These are phyloP conservation scores for Pteronotus mesoamericanus DNA, from an alignment of 2,797 vertebrate genomes.

Conservation along the genomic window DNA sequence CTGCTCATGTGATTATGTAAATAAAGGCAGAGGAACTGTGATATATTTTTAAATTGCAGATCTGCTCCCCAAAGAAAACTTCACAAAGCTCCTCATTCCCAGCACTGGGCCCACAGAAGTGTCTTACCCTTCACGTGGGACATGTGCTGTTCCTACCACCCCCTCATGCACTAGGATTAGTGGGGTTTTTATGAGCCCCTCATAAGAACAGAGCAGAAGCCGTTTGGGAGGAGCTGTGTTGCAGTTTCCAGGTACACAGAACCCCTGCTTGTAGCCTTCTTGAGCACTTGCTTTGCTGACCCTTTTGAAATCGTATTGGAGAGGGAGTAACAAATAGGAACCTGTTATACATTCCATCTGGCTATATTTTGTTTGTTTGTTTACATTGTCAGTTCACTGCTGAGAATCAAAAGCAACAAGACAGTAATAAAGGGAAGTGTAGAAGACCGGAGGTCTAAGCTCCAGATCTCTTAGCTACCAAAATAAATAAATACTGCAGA, in stretches of 20 bases:
- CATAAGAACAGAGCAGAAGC: background rate
- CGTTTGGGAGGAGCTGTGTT: background rate
- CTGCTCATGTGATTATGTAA: background rate
- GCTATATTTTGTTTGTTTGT: background rate
- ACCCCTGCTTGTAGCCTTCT: background rate
- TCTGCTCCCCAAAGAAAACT: background rate
- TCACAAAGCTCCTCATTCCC: background rate
- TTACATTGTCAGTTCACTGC: background rate
- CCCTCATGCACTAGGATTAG: background rate
- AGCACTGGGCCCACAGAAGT: background rate
- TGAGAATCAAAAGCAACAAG: slow-evolving; percentile 6
- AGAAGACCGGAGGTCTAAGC: background rate
- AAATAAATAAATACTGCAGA: background rate
- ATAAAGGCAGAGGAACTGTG: background rate
- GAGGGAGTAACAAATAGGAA: background rate
- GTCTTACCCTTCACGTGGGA: background rate
- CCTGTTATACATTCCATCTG: background rate
- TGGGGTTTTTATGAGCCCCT: background rate
- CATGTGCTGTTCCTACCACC: background rate
- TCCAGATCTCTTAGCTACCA: slow-evolving; percentile 16
- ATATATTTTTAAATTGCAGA: slow-evolving; percentile 15
- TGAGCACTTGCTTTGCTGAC: background rate
- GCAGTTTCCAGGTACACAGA: background rate
- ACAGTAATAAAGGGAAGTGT: background rate
- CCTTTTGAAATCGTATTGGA: background rate